A percentile compares a stretch with the other conserved stretches of the same genome.
phyloP scores from a whole-genome alignment of 2,797 vertebrate genomes.

The Malurus leucopterus region DNA sequence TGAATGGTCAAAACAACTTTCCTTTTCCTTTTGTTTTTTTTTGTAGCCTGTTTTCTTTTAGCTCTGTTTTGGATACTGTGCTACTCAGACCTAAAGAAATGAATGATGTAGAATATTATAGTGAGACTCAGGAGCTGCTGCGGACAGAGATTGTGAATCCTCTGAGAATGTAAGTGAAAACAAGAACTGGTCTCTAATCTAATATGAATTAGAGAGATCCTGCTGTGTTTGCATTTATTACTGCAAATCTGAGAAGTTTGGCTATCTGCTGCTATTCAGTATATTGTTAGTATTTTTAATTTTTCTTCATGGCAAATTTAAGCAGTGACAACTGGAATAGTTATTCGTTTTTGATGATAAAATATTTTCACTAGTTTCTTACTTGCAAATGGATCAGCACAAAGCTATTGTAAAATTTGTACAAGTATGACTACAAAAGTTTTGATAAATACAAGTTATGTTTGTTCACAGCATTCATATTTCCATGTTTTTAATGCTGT shows the following conservation, averaged over 20 bases:
- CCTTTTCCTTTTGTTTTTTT: not conserved
- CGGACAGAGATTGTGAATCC: conserved; percentile 97
- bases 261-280: not conserved
- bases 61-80: conserved; percentile 95
- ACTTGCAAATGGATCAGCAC: not conserved
- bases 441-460: not conserved
- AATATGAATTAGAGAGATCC: not conserved
- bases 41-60: conserved; percentile 93
- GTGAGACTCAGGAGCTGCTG: conserved; percentile 93
- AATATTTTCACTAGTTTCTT: not conserved
- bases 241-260: not conserved
- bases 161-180: conserved; percentile 89
- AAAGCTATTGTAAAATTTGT: not conserved
- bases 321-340: not conserved
- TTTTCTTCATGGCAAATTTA: not conserved
- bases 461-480: not conserved
- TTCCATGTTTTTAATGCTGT: not conserved
- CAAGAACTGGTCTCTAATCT: not conserved
- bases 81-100: conserved; percentile 94
- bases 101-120: conserved; percentile 96
- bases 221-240: not conserved
- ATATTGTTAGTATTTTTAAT: not conserved
- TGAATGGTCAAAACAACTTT: not conserved
- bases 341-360: not conserved
- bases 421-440: not conserved